These are phyloP conservation scores for Podarcis muralis DNA, from an alignment of 2,113 vertebrate genomes.

Conservation along the genomic window DNA sequence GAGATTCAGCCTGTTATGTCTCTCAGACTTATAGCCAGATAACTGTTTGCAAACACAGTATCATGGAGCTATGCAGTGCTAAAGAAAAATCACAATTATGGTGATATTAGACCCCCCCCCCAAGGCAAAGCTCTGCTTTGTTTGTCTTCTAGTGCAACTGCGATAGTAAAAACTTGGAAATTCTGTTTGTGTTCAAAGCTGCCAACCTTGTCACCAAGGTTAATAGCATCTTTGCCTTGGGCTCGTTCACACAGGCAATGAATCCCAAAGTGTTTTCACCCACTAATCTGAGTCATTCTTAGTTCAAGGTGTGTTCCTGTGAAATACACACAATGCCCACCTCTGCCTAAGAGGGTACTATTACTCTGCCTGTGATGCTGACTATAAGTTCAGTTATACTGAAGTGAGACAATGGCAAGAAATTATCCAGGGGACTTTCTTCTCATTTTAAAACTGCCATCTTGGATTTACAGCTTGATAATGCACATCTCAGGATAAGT, in stretches of 20 bases:
- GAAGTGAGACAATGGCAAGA: neutral
- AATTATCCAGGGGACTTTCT: neutral
- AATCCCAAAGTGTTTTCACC: neutral
- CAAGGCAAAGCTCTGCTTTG: neutral
- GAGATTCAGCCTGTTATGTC: neutral
- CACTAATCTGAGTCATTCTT: neutral
- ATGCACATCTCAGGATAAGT: neutral
- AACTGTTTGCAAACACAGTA: neutral
- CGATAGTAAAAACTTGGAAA: neutral
- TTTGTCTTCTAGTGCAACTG: neutral
- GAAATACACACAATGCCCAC: neutral
- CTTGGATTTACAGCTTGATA: neutral
- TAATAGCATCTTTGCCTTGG: constrained; percentile 11
- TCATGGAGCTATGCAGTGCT: neutral
- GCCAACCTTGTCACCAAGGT: neutral
- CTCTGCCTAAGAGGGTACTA: neutral
- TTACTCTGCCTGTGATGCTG: neutral
- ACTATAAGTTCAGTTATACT: neutral
- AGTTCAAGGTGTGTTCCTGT: neutral
- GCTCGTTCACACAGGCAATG: neutral
- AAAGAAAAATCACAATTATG: neutral
- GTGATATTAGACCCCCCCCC: neutral
- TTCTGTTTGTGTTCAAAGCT: neutral
- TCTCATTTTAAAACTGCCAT: neutral
- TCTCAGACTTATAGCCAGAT: neutral